Conservation (phyloP, 2,797 vertebrate genomes). For the Miichthys miiuy region DNA sequence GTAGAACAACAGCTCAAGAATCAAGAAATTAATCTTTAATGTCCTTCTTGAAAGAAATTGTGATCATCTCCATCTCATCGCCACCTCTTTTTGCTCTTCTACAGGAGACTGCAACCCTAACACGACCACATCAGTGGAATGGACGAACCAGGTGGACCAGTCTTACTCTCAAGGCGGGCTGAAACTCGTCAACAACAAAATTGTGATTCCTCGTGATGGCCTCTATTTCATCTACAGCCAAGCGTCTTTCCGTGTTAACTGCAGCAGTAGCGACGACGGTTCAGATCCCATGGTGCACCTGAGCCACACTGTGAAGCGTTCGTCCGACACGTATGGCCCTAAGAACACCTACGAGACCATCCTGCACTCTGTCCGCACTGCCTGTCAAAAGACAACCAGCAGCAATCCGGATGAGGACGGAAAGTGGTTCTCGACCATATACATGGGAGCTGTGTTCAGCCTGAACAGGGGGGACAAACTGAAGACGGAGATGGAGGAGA, state of each 20-base stretch:
- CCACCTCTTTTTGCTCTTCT: neutral
- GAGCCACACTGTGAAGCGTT: conserved; percentile 73
- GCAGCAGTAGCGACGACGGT: conserved; percentile 20
- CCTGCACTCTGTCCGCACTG: conserved; percentile 72
- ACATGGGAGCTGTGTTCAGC: conserved; percentile 82
- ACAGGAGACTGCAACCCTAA: conserved; percentile 62
- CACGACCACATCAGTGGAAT: conserved; percentile 50
- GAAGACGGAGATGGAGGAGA: conserved; percentile 48
- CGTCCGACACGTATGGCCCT: conserved; percentile 38
- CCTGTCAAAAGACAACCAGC: conserved; percentile 59
- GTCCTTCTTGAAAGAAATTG: neutral
- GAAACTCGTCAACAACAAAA: conserved; percentile 69
- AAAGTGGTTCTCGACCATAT: conserved; percentile 72
- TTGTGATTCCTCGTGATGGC: conserved; percentile 72
- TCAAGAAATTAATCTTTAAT: neutral
- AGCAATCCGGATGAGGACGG: rapidly evolving
- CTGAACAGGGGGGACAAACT: conserved; percentile 71
- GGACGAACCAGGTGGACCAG: conserved; percentile 69
- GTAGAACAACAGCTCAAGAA: too few relatives aligned
- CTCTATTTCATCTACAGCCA: conserved; percentile 87
- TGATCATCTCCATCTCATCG: neutral
- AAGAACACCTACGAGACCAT: conserved; percentile 53
- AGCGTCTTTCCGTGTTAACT: conserved; percentile 77
- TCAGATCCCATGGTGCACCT: conserved; percentile 53
- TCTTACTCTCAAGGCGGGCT: conserved; percentile 72